Evolutionary conservation across 2,888 invertebrate genomes (phyloP).

Genomic region (Diadegma fenestrale): DNA sequence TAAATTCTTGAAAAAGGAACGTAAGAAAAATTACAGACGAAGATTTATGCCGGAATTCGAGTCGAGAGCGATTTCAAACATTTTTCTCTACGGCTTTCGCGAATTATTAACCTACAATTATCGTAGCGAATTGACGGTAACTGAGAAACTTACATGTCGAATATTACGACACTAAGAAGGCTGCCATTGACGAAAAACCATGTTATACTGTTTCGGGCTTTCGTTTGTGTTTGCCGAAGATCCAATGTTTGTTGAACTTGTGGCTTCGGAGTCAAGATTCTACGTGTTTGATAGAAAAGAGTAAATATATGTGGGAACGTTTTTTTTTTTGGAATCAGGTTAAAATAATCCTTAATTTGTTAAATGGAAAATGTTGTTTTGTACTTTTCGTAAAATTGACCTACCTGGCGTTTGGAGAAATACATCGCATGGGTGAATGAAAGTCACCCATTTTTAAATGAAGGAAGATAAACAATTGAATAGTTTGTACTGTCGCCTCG

Average conservation of each 20-base stretch:
- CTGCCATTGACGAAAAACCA: conserved; percentile 88
- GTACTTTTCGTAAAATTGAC: not conserved
- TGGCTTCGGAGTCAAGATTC: conserved; percentile 83
- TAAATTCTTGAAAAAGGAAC: conserved; percentile 73
- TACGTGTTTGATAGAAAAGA: conserved; percentile 61
- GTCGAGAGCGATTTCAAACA: not conserved
- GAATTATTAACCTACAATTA: not conserved
- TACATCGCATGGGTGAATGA: conserved; percentile 80
- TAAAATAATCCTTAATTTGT: not conserved
- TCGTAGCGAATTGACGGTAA: conserved; percentile 56
- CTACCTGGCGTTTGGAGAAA: conserved; percentile 82
- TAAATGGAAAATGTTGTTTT: not conserved
- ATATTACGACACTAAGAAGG: conserved; percentile 86
- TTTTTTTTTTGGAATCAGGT: not conserved
- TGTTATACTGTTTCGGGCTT: conserved; percentile 86
- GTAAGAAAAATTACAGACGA: not conserved
- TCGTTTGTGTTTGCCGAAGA: conserved; percentile 86
- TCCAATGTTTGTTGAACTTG: conserved; percentile 87
- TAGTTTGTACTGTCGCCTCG: not conserved
- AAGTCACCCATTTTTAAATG: conserved; percentile 78
- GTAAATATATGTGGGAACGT: not conserved
- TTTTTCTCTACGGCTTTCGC: not conserved
- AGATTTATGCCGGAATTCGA: not conserved
- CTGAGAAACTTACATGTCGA: conserved; percentile 87
- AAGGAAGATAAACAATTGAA: not conserved